Evolutionary conservation across 2,888 invertebrate species (phyloP), one percentile per base, ranked within the genome.

Genomic region (Cantharis flavilabris): DNA sequence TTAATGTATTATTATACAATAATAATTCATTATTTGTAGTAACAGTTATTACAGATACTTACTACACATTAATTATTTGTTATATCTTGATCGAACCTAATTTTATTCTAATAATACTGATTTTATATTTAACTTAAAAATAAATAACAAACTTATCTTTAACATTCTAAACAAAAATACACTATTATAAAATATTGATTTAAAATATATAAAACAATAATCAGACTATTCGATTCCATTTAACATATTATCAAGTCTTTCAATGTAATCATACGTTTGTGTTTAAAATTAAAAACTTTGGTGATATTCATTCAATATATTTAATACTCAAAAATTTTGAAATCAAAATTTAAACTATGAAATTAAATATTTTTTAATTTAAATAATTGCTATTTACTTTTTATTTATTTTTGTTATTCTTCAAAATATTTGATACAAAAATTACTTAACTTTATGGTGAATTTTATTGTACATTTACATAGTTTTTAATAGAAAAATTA

Each of bases 1-100:
- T 49, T 49, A 49, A 49, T 49, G 49, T 49, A 49, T 49, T 49
- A 49, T n/a, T 49, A 49, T 49, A 49, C 49, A 49, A n/a, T n/a
- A 49, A 49, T 49, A 49, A 49, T 49, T n/a, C 5, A 49, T 49
- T 49, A n/a, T 49, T 49, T 49, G 49, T 49, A 49, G 49, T 49
- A 49, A 49, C 49, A 49, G 49, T n/a, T 49, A 49, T 49, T 49
- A 49, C 49, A 49, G 49, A 49, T n/a, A 49, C 49, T 49, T 77
- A 77, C 71, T 70, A 77, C 77, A 77, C 69, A 64, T 77, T 63
- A 77, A 72, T 74, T 69, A 70, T 74, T 69, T 69, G 28, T 74
- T 77, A 74, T 62, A 74, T 69, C 62, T 33, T 69, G 63, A 77
- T 70, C 69, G 28, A 74, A 71, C 62, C 73, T 77, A 77, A 70